Conservation (phyloP, 2,113 vertebrate species). For the Kobus ellipsiprymnus region DNA sequence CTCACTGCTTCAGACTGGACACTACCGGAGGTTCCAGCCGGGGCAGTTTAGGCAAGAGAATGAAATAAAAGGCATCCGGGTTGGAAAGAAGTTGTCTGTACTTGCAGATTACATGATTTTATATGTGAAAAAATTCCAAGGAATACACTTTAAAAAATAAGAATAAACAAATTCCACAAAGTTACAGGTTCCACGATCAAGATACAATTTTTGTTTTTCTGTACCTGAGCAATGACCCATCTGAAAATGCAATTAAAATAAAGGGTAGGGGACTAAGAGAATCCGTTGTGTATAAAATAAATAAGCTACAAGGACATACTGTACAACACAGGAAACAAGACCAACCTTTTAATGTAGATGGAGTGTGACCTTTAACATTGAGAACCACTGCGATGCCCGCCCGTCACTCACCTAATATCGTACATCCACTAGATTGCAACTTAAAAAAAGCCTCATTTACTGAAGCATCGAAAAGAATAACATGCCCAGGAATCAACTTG, state of each 20-base stretch:
- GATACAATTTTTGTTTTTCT: background rate
- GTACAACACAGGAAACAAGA: background rate
- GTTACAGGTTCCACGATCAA: background rate
- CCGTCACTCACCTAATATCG: background rate
- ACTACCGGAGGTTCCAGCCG: background rate
- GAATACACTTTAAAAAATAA: background rate
- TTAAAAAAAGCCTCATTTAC: background rate
- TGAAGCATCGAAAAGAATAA: background rate
- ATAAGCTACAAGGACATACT: background rate
- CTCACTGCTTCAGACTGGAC: background rate
- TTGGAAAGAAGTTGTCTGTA: background rate
- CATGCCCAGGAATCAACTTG: background rate
- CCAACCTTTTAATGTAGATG: background rate
- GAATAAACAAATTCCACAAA: background rate
- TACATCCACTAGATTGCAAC: too few species aligned
- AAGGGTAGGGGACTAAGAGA: background rate
- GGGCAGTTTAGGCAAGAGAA: background rate
- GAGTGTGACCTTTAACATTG: background rate
- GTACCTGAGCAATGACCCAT: background rate
- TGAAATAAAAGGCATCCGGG: background rate
- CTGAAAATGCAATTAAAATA: background rate
- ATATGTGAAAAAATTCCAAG: background rate
- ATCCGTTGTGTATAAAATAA: background rate
- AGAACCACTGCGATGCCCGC: fast-evolving
- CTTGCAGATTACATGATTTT: background rate